Conservation (phyloP, 1,140 invertebrate species). For the Drosophila ananassae region DNA sequence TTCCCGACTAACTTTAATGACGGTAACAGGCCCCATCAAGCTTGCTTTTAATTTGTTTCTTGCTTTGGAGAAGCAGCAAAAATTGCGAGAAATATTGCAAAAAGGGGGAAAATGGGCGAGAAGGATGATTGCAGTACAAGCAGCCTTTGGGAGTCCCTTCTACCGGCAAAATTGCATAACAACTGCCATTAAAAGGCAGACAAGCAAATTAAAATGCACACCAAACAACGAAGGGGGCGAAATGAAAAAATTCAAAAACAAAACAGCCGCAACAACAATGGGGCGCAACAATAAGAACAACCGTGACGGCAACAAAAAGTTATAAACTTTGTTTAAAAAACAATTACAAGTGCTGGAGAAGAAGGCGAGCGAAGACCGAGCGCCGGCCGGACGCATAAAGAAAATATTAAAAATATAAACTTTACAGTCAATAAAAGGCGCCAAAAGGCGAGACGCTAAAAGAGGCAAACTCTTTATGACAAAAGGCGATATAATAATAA, state of each 20-base stretch:
- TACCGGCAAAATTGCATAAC: constrained; percentile 67
- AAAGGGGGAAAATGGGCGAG: background rate
- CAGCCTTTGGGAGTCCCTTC: constrained; percentile 45
- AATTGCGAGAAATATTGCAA: constrained; percentile 20
- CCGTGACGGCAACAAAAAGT: constrained; percentile 61
- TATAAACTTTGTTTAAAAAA: constrained; percentile 78
- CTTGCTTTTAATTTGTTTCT: constrained; percentile 75
- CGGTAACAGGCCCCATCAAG: constrained; percentile 23
- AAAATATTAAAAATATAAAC: constrained; percentile 78
- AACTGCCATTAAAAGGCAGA: constrained; percentile 77
- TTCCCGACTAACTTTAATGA: constrained; percentile 36
- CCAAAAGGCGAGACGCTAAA: constrained; percentile 67
- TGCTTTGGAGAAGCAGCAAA: constrained; percentile 36
- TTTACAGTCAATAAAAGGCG: constrained; percentile 75
- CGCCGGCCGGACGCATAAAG: constrained; percentile 48
- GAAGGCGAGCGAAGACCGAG: constrained; percentile 1
- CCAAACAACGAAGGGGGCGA: constrained; percentile 13
- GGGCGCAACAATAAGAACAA: constrained; percentile 42
- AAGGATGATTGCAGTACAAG: constrained; percentile 53
- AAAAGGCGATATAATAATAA: constrained; percentile 68
- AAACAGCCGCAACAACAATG: constrained; percentile 21
- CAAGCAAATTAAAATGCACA: constrained; percentile 76
- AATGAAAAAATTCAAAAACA: constrained; percentile 23
- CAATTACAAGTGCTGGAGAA: constrained; percentile 55
- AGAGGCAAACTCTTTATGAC: constrained; percentile 71